These are phyloP conservation scores for Bombylius major DNA, from an alignment of 2,888 invertebrate genomes.

Conservation along the genomic window DNA sequence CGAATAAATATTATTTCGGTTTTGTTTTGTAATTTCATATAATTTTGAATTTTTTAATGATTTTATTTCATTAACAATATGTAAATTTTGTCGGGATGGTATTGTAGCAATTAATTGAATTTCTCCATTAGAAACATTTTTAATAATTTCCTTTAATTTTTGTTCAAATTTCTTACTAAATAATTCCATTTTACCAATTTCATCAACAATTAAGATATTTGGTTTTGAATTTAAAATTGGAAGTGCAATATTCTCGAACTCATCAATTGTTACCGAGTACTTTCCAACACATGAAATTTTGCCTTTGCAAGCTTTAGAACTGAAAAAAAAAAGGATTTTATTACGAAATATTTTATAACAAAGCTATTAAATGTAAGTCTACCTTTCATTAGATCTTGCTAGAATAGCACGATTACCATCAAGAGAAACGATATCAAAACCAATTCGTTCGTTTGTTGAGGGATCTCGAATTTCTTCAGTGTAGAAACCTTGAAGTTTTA, in stretches of 20 bases:
- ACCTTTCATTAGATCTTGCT: constrained; percentile 35
- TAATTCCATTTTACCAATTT: constrained; percentile 34
- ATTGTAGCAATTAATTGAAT: constrained; percentile 24
- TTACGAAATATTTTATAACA: no score
- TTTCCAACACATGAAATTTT: constrained; percentile 41
- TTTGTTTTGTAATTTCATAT: constrained; percentile 23
- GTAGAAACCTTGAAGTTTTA: constrained; percentile 44
- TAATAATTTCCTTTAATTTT: constrained; percentile 15
- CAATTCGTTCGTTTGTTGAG: constrained; percentile 37
- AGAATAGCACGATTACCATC: constrained; percentile 38
- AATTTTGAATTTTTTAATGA: constrained; percentile 11
- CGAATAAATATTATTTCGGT: constrained; percentile 21
- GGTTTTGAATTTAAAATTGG: constrained; percentile 31
- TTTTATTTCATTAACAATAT: constrained; percentile 24
- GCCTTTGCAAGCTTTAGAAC: background rate
- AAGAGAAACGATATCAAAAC: constrained; percentile 50
- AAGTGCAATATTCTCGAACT: constrained; percentile 46
- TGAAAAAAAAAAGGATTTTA: background rate
- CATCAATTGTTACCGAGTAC: constrained; percentile 44
- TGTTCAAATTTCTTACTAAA: constrained; percentile 24
- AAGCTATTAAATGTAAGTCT: no score
- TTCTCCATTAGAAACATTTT: constrained; percentile 7
- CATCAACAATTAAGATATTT: constrained; percentile 24
- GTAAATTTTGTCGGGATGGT: constrained; percentile 14
- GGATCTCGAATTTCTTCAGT: constrained; percentile 47